These are phyloP conservation scores for Hapalemur alaotrensis DNA, from an alignment of 2,797 vertebrate genomes.

Conservation along the genomic window DNA sequence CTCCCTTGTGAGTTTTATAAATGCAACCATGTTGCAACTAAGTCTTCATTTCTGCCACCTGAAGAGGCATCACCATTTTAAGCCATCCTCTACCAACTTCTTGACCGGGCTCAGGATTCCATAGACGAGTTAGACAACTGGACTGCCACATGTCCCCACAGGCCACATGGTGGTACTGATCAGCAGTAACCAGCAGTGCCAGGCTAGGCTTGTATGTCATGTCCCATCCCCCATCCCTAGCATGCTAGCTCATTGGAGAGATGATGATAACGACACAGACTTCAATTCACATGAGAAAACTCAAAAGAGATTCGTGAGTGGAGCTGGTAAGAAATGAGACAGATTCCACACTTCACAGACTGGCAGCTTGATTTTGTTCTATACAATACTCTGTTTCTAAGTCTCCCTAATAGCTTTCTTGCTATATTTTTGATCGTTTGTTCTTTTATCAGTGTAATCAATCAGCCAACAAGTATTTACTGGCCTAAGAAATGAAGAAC, in stretches of 20 bases:
- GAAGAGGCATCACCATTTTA: slow-evolving; percentile 33
- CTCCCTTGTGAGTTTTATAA: slow-evolving; percentile 48
- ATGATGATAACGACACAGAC: slow-evolving; percentile 55
- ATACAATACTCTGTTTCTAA: slow-evolving; percentile 38
- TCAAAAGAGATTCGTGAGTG: slow-evolving; percentile 54
- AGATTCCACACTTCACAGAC: slow-evolving; percentile 9
- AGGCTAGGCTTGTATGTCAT: slow-evolving; percentile 57
- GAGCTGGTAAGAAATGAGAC: slow-evolving; percentile 1
- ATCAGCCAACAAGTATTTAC: slow-evolving; percentile 46
- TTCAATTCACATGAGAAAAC: slow-evolving; percentile 43
- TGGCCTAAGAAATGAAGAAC: slow-evolving; percentile 51
- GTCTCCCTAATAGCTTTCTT: slow-evolving; percentile 41
- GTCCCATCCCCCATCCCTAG: slow-evolving; percentile 61
- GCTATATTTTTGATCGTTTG: slow-evolving; percentile 21
- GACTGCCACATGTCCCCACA: background rate
- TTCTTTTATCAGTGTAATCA: slow-evolving; percentile 41
- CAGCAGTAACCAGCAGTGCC: slow-evolving; percentile 69
- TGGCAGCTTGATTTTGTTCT: background rate
- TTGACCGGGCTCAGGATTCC: background rate
- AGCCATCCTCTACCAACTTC: slow-evolving; percentile 6
- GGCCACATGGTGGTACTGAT: slow-evolving; percentile 60
- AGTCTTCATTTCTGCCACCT: slow-evolving; percentile 39
- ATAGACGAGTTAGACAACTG: slow-evolving; percentile 1
- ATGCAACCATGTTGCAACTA: background rate
- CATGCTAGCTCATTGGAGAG: slow-evolving; percentile 46